Conservation (phyloP, 2,888 invertebrate species). For the Eledona agricola region DNA sequence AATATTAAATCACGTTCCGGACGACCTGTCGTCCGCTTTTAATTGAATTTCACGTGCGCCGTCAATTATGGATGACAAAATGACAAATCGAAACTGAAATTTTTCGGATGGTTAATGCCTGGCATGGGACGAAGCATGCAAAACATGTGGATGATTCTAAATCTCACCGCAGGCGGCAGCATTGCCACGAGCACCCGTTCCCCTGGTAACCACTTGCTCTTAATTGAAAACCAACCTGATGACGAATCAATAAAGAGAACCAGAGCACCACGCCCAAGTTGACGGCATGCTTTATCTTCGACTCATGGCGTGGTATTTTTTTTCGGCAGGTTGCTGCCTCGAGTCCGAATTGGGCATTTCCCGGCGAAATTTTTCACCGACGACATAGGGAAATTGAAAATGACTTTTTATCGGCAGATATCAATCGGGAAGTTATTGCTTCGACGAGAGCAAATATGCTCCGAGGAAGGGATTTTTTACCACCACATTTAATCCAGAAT, state of each 20-base stretch:
- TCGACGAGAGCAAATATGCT: slow-evolving; percentile 1
- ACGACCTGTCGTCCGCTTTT: no score
- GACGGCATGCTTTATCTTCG: slow-evolving; percentile 37
- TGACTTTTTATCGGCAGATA: slow-evolving; percentile 10
- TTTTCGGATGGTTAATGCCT: no score
- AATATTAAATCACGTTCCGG: no score
- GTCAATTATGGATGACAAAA: no score
- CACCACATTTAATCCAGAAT: slow-evolving; percentile 3
- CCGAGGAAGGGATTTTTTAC: slow-evolving; percentile 3
- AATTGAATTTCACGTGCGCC: no score
- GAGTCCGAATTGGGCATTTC: slow-evolving; percentile 4
- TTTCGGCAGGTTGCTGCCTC: not conserved
- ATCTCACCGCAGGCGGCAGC: slow-evolving; percentile 45
- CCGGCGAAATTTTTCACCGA: slow-evolving; percentile 4
- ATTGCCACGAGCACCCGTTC: slow-evolving; percentile 55
- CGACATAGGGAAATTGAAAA: slow-evolving; percentile 13
- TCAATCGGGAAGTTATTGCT: slow-evolving; percentile 6
- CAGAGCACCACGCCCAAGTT: slow-evolving; percentile 52
- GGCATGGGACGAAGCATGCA: slow-evolving; percentile 42
- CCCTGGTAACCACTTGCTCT: slow-evolving; percentile 64
- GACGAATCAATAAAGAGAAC: slow-evolving; percentile 64
- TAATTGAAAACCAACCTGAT: slow-evolving; percentile 65
- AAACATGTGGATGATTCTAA: slow-evolving; percentile 48
- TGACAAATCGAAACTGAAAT: no score
- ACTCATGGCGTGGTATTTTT: slow-evolving; percentile 21